Evolutionary conservation across 1,140 invertebrate species (phyloP).

Genomic region (Drosophila nasuta): DNA sequence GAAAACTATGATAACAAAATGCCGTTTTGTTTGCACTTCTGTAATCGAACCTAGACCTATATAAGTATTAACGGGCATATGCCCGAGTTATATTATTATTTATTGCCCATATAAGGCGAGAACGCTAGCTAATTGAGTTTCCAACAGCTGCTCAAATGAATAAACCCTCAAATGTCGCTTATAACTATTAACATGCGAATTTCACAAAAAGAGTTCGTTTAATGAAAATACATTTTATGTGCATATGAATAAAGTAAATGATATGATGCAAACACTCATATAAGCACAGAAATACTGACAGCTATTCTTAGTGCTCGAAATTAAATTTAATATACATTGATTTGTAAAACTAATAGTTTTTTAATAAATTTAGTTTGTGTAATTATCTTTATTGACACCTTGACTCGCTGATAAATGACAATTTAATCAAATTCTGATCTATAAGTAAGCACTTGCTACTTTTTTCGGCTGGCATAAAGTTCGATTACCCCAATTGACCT

Average conservation of each 20-base stretch:
- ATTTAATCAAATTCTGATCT: not conserved
- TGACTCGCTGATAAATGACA: not conserved
- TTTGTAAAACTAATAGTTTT: too few species aligned
- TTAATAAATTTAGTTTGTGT: too few species aligned
- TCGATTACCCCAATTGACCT: conserved; percentile 41
- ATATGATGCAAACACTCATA: too few species aligned
- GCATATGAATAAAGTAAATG: too few species aligned
- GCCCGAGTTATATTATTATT: conserved; percentile 30
- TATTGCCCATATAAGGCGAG: conserved; percentile 1
- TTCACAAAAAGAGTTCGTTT: not conserved
- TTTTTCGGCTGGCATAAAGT: conserved; percentile 6
- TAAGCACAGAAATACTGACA: too few species aligned
- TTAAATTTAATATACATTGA: too few species aligned
- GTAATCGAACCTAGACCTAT: conserved; percentile 28
- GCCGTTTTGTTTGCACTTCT: conserved; percentile 16
- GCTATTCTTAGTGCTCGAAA: too few species aligned
- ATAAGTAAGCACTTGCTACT: not conserved
- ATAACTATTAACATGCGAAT: not conserved
- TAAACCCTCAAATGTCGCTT: not conserved
- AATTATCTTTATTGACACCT: not conserved
- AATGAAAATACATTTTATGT: too few species aligned
- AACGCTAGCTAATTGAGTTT: not conserved
- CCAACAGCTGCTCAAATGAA: conserved; percentile 20
- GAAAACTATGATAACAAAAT: conserved; percentile 25
- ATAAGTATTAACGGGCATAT: not conserved